Evolutionary conservation across 2,797 vertebrate species (phyloP).

Genomic region (Pteronotus mesoamericanus): DNA sequence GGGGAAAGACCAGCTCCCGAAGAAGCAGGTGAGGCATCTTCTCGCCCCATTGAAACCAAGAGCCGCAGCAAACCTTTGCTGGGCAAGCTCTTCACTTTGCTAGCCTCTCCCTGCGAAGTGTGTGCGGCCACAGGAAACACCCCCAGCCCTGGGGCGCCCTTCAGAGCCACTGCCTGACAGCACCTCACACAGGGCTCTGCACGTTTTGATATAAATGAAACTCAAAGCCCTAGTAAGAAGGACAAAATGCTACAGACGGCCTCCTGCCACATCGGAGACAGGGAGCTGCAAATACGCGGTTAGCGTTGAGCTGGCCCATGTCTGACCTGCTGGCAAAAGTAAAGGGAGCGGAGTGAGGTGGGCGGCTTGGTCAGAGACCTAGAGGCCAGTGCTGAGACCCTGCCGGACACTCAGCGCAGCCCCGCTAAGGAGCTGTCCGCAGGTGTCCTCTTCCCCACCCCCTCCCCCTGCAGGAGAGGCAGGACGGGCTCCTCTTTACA

Average conservation of each 20-base stretch:
- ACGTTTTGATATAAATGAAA: neutral
- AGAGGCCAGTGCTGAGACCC: neutral
- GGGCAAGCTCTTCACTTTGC: neutral
- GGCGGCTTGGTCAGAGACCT: neutral
- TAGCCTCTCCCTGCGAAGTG: neutral
- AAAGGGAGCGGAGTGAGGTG: too few species aligned
- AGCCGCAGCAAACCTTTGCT: neutral
- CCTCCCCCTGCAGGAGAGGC: neutral
- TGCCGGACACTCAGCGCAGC: neutral
- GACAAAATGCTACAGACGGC: neutral
- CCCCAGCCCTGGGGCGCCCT: rapidly evolving
- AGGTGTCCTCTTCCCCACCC: neutral
- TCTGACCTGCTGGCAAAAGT: neutral
- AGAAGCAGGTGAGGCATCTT: rapidly evolving
- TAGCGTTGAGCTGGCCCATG: neutral
- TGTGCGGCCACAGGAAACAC: too few species aligned
- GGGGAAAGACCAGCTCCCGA: neutral
- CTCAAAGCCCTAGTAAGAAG: neutral
- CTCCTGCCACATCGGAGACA: neutral
- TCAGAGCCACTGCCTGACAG: neutral
- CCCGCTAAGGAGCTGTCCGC: neutral
- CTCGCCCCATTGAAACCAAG: neutral
- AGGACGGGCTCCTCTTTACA: neutral
- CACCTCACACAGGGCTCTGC: neutral
- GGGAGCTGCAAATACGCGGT: neutral